Percentiles rank a stretch among this genome's conserved stretches.
Conservation (phyloP, 1,140 invertebrate genomes). For the Drosophila biarmipes region DNA sequence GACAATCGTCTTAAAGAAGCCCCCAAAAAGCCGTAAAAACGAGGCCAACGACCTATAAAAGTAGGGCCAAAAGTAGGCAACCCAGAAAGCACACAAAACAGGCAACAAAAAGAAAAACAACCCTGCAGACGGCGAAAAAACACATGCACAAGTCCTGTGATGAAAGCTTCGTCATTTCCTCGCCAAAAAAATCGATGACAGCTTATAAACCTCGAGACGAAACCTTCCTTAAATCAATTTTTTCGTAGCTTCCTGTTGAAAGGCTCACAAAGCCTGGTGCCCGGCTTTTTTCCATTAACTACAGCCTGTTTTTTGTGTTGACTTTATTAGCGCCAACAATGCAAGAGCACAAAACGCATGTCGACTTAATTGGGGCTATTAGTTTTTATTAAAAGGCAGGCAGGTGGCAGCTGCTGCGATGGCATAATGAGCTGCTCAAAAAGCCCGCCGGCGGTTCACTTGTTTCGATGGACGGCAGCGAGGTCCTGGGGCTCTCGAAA, state of each 20-base stretch:
- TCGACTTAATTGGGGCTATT: slow-evolving; percentile 78
- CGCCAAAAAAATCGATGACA: slow-evolving; percentile 63
- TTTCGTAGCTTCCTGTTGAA: slow-evolving; percentile 45
- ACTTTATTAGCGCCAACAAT: slow-evolving; percentile 64
- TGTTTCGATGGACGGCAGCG: background rate
- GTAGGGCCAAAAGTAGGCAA: slow-evolving; percentile 58
- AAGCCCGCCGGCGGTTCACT: slow-evolving; percentile 32
- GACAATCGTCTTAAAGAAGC: slow-evolving; percentile 21
- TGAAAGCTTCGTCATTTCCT: slow-evolving; percentile 43
- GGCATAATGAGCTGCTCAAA: slow-evolving; percentile 61
- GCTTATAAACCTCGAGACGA: slow-evolving; percentile 53
- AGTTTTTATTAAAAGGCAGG: slow-evolving; percentile 61
- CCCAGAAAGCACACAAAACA: slow-evolving; percentile 5
- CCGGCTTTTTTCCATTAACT: slow-evolving; percentile 22
- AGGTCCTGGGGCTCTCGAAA: slow-evolving; percentile 9
- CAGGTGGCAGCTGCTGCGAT: slow-evolving; percentile 64
- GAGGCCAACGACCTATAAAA: slow-evolving; percentile 61
- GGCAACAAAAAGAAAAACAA: background rate
- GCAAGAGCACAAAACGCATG: slow-evolving; percentile 63
- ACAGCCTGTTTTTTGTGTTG: slow-evolving; percentile 18
- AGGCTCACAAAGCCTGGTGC: slow-evolving; percentile 5
- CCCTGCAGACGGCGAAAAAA: background rate
- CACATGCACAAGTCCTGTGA: slow-evolving; percentile 26
- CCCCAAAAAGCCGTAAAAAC: slow-evolving; percentile 15
- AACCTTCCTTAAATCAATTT: slow-evolving; percentile 72